phyloP scores from a whole-genome alignment of 2,888 invertebrate species.

The Scelioninae gen. 1 region DNA sequence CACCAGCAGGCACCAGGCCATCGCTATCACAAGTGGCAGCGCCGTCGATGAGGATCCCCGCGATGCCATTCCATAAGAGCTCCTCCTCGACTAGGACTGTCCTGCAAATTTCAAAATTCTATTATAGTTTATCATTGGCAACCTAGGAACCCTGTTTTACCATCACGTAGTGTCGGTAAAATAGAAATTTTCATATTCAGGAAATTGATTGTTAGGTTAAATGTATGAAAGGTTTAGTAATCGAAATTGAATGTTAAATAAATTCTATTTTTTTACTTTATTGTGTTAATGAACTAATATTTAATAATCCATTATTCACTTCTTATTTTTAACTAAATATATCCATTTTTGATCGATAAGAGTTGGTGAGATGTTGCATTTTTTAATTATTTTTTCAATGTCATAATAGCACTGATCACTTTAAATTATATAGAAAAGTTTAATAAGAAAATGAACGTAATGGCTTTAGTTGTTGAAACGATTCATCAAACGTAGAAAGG shows the following conservation, averaged over 20 bases:
- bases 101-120: constrained; percentile 72
- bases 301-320: too few species aligned
- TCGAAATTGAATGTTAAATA: too few species aligned
- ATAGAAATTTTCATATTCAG: too few species aligned
- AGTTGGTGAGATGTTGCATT: background rate
- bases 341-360: too few species aligned
- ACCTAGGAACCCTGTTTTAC: too few species aligned
- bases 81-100: constrained; percentile 75
- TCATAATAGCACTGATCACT: background rate
- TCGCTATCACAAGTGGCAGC: constrained; percentile 84
- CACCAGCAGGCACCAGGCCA: constrained; percentile 79
- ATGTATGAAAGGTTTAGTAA: too few species aligned
- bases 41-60: constrained; percentile 85
- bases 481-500: background rate
- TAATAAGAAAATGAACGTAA: background rate
- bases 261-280: too few species aligned
- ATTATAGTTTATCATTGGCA: too few species aligned
- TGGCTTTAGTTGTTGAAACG: background rate
- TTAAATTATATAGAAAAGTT: background rate
- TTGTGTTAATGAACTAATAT: too few species aligned
- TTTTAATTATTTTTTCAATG: background rate
- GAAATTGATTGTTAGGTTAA: too few species aligned
- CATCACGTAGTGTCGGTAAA: too few species aligned
- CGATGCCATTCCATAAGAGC: constrained; percentile 85
- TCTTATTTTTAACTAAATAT: too few species aligned